Base-by-base conservation (phyloP, 2,888 invertebrate genomes). In the Diadegma fenestrale region DNA sequence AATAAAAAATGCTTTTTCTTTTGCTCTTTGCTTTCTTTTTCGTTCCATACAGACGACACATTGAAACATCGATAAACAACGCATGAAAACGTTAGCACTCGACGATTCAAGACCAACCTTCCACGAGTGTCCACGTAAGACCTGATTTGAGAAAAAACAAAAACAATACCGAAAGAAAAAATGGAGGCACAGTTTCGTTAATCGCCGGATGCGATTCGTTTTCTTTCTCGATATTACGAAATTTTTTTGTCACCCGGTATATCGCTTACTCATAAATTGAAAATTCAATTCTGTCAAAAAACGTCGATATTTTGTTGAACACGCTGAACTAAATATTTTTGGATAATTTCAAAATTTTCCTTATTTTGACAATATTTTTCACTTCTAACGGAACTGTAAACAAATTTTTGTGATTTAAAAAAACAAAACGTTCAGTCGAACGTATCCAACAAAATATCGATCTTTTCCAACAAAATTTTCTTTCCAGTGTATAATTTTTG, bases 71-170 rank as follows among this genome's bases (percentile, higher is more conserved):
- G 72, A 93, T 89, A 93, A 82, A 85, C 33, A 66, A 77, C 72
- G 80, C 22, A 54, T 77, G 54, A 94, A 93, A 92, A 94, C 93
- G 94, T 94, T 94, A 93, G 90, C 89, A 77, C 80, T 82, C 87
- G 86, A 87, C 89, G 90, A 89, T 89, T 90, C 91, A 92, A 92
- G 94, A 96, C 95, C 95, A 95, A 96, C 96, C 96, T 96, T 96
- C 95, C 95, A 95, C 93, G 95, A 94, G 94, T 95, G 94, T 95
- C 96, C 96, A 91, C 95, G 95, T 94, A 95, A 96, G 95, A 95
- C 96, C 96, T 96, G 88, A 86, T 80, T 84, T 86, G 82, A 87
- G 83, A 87, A 84, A 92, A 37, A 37, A 37, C 37, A 37, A 76
- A 64, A 68, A 77, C 17, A 89, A 87, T 86, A 89, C 89, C 77